Evolutionary conservation across 1,140 invertebrate species (phyloP).

Genomic region (Anastrepha ludens): DNA sequence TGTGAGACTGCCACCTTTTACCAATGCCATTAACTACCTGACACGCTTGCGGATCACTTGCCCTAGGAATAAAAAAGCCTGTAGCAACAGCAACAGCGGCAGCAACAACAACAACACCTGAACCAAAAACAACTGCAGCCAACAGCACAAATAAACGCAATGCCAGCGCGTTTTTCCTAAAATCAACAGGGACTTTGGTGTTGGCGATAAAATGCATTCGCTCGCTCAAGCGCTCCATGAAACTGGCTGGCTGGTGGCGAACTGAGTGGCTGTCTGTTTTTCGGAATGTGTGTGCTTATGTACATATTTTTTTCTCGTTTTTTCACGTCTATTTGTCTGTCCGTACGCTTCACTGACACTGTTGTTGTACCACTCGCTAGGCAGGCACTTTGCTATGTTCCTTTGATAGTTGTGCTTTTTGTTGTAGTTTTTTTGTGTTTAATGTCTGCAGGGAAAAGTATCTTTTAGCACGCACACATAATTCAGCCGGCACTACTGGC

Average conservation of each 20-base stretch:
- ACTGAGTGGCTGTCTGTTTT: background rate
- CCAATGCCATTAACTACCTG: conserved; percentile 29
- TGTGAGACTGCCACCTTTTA: background rate
- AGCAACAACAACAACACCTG: conserved; percentile 11
- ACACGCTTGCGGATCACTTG: conserved; percentile 18
- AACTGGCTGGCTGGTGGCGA: background rate
- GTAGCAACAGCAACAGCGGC: background rate
- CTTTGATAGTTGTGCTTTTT: conserved; percentile 34
- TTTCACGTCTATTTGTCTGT: conserved; percentile 8
- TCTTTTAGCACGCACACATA: conserved; percentile 59
- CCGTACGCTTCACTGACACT: background rate
- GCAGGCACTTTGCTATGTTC: conserved; percentile 1
- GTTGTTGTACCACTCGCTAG: conserved; percentile 32
- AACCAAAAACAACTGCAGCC: background rate
- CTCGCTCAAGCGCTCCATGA: background rate
- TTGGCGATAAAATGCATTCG: background rate
- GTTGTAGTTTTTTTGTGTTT: background rate
- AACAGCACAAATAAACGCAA: background rate
- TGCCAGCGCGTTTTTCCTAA: background rate
- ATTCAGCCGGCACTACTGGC: conserved; percentile 34
- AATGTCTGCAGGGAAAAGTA: conserved; percentile 53
- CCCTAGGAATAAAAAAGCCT: conserved; percentile 1
- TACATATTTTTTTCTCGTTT: background rate
- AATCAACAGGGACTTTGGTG: conserved; percentile 7
- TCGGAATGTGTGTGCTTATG: background rate